Base-by-base conservation (phyloP, 2,888 invertebrate genomes). In the Luperina testacea region DNA sequence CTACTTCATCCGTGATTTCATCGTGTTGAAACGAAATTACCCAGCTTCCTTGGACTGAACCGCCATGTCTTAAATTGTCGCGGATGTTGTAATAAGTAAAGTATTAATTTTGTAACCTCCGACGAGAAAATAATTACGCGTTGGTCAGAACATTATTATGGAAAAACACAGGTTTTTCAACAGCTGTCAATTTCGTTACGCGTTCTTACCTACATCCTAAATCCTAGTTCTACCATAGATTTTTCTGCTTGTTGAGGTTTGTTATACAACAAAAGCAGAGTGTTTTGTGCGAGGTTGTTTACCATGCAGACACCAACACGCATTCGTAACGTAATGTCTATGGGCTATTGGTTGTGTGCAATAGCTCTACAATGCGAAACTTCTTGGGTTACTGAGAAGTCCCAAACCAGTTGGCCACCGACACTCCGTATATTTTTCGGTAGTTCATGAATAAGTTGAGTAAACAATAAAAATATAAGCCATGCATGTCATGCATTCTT, bases 1-100 rank as follows among this genome's bases (percentile, higher is more conserved):
- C 65, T 32, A 51, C 61, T 70, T 51, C 45, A 70, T 38, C 53
- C 64, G 42, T 17, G 57, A 48, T 27, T 68, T 76, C 15, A 48
- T 51, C 20, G 51, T 75, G 75, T 71, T 64, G 87, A 70, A 78
- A 86, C 53, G 17, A 38, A 84, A 59, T 70, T 82, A 69, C 61
- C 71, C 15, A 75, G 75, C 73, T 65, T 53, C 57, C 38, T 61
- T 61, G 32, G n/a, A 59, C 15, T 32, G 64, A 27, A 32, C 27
- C 32, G 24, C 32, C 27, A 32, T 42, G 73, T 51, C 42, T 76
- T n/a, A n/a, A n/a, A n/a, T n/a, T 76, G 59, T 61, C n/a, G 64
- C 20, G n/a, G 65, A 77, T 75, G 63, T 83, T 77, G 73, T 61
- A 70, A 72, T 78, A 65, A 70, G 9, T 72, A 45, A 70, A 48